Base-by-base conservation (phyloP, 1,140 invertebrate species). In the Euura lappo region DNA sequence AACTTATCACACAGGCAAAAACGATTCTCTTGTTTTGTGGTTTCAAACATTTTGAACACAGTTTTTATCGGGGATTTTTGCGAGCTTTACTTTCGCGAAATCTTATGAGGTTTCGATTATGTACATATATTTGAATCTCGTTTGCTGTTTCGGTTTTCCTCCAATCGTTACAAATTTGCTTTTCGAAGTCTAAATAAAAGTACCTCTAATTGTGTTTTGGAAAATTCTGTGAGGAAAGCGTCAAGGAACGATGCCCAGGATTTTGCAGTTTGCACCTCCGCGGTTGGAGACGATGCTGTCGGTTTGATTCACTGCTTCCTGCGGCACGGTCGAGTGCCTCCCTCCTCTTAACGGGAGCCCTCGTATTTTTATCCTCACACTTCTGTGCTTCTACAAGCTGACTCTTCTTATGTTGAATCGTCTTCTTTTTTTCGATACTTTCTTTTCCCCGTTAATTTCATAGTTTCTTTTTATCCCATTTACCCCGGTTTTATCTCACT, bases 261-360 rank as follows among this genome's bases (percentile, higher is more conserved):
- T n/a, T 60, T 60, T 60, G 51, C 51, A 60, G 51, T 60, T 60
- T 60, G 51, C 51, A 60, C 51, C 51, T 60, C 51, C 51, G 51
- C 51, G 13, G 3, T 60, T 6, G 51, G 51, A 60, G 51, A 60
- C 51, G 8, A 60, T 8, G 3, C 51, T 60, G 51, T 60, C 51
- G 51, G 51, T 60, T 60, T 60, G 51, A 60, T 60, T 60, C 51
- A 60, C 51, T 11, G 51, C 51, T 60, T 60, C 51, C 51, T 60
- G 51, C 51, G 51, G 8, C 51, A 6, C 51, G 51, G 51, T 60
- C 51, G 51, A 60, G 51, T 60, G 13, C 51, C 51, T 60, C 51
- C 51, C 51, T 60, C 51, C 51, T 60, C 51, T 4, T 60, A 60
- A 60, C 51, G 51, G 51, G 51, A 60, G 51, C 51, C 51, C 51